Conservation (phyloP, 2,888 invertebrate species). For the Ptycholaimellus sp. region DNA sequence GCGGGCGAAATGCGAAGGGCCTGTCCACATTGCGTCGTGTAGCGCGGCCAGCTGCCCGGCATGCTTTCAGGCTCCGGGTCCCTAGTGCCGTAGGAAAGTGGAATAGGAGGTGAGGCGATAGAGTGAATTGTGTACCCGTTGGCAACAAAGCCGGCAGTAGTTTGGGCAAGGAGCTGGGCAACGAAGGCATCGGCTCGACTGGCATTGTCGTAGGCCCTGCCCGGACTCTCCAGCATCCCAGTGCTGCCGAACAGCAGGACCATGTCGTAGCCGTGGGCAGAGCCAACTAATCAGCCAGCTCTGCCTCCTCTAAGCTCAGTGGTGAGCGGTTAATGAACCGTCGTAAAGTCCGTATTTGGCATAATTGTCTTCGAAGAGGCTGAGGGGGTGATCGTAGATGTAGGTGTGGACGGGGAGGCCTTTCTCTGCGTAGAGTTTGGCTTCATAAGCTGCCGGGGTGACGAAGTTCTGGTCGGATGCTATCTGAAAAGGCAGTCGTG, state of each 20-base stretch:
- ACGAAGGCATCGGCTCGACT: no score
- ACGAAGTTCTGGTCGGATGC: conserved; percentile 8
- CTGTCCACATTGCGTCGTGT: no score
- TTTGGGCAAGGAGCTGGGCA: no score
- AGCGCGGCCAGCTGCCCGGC: no score
- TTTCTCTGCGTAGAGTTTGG: conserved; percentile 3
- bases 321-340: background rate
- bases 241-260: conserved; percentile 28
- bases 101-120: no score
- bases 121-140: no score
- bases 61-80: no score
- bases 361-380: background rate
- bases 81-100: no score
- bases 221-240: no score
- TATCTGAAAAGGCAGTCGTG: conserved; percentile 4
- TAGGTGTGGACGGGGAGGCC: conserved; percentile 5
- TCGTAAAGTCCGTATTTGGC: conserved; percentile 3
- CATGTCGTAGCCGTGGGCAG: conserved; percentile 9
- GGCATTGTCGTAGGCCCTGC: no score
- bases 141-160: no score
- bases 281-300: conserved; percentile 3
- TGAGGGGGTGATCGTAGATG: conserved; percentile 6
- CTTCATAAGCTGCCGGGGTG: conserved; percentile 6
- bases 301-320: background rate
- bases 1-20: no score